Percentiles rank a stretch among this genome's conserved stretches.
These are phyloP conservation scores for Microtus richardsoni DNA, from an alignment of 2,113 vertebrate species.

Conservation along the genomic window DNA sequence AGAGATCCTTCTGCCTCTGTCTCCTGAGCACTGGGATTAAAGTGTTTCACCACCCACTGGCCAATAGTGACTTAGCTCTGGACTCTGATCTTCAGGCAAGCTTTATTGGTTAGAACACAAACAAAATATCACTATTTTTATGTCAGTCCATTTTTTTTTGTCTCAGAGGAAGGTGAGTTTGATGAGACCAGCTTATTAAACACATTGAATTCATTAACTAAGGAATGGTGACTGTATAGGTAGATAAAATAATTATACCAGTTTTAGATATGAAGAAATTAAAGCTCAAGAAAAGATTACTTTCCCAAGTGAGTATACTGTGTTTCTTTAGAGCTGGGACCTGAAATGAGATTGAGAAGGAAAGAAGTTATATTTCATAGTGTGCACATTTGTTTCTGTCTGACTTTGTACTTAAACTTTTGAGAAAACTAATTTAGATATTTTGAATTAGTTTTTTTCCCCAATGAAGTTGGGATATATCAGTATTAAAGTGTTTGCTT, in stretches of 20 bases:
- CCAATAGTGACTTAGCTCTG: too few relatives aligned
- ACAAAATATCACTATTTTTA: background rate
- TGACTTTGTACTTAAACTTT: background rate
- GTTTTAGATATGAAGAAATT: background rate
- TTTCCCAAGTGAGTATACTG: background rate
- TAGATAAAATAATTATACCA: background rate
- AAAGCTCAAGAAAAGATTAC: background rate
- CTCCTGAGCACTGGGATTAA: too few relatives aligned
- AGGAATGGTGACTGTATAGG: background rate
- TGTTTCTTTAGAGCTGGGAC: background rate
- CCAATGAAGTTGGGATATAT: background rate
- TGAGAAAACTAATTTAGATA: background rate
- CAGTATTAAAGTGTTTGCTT: background rate
- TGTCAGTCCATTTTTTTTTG: background rate
- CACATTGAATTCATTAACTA: background rate
- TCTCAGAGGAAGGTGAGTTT: background rate
- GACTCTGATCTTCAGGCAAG: background rate
- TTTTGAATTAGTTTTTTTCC: background rate
- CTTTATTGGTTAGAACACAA: background rate
- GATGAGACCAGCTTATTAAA: background rate
- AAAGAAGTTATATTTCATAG: background rate
- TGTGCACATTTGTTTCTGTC: fast-evolving
- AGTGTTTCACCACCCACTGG: too few relatives aligned
- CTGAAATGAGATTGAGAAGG: background rate
- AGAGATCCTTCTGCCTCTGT: too few relatives aligned